phyloP scores from a whole-genome alignment of 2,888 invertebrate species.

The Augochlorella aurata region DNA sequence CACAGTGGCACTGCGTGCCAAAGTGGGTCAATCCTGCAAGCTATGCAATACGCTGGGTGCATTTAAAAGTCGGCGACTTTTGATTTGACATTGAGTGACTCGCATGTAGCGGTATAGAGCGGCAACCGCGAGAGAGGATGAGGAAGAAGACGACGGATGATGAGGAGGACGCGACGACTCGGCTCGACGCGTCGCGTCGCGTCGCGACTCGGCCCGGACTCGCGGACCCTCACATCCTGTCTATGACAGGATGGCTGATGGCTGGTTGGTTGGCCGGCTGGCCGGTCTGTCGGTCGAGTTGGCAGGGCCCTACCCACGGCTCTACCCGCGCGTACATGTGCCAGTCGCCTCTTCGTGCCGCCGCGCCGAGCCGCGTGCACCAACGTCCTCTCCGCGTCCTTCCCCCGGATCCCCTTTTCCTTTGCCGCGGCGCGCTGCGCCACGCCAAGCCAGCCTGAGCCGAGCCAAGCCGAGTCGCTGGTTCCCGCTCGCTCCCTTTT shows the following conservation, averaged over 20 bases:
- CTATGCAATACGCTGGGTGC: neutral
- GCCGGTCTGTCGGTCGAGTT: slow-evolving; percentile 59
- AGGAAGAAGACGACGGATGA: slow-evolving; percentile 7
- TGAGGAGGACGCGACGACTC: slow-evolving; percentile 20
- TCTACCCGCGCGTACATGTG: slow-evolving; percentile 49
- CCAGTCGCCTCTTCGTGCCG: slow-evolving; percentile 52
- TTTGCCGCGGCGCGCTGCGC: neutral
- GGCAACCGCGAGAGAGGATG: slow-evolving; percentile 4
- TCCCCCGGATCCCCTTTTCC: neutral
- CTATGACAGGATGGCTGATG: slow-evolving; percentile 81
- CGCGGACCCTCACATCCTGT: slow-evolving; percentile 82
- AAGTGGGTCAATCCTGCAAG: neutral
- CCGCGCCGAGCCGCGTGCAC: slow-evolving; percentile 31
- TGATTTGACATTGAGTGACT: neutral
- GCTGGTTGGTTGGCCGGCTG: slow-evolving; percentile 63
- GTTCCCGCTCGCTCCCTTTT: slow-evolving; percentile 25
- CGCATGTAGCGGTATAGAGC: slow-evolving; percentile 35
- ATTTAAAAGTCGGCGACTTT: neutral
- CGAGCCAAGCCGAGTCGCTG: neutral
- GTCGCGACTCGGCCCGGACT: slow-evolving; percentile 68
- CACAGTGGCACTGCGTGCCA: neutral
- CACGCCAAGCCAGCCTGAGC: neutral
- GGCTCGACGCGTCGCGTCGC: slow-evolving; percentile 35
- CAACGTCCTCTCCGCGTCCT: slow-evolving; percentile 20
- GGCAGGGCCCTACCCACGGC: slow-evolving; percentile 71